Conservation (phyloP, 1,140 invertebrate genomes). For the Coelopa frigida region DNA sequence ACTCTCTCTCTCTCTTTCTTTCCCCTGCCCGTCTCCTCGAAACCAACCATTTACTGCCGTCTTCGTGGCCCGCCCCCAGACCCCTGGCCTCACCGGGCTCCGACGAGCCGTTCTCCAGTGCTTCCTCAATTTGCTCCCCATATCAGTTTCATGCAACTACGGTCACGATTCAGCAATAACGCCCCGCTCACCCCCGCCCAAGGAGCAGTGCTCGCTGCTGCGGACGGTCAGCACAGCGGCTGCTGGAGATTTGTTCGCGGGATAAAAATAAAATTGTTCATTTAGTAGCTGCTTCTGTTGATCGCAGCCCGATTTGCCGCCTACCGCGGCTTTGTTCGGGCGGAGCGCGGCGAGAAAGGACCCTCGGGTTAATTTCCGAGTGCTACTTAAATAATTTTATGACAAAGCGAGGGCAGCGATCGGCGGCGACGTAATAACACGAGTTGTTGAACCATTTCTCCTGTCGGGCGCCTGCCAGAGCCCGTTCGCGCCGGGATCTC, state of each 20-base stretch:
- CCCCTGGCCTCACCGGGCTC: too few species aligned
- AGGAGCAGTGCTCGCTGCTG: not conserved
- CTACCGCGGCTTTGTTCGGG: too few species aligned
- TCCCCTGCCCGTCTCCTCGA: too few species aligned
- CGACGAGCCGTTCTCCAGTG: too few species aligned
- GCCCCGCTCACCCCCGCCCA: slow-evolving; percentile 16
- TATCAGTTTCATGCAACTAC: slow-evolving; percentile 46
- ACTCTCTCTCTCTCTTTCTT: too few species aligned
- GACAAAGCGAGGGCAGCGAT: too few species aligned
- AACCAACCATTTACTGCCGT: too few species aligned
- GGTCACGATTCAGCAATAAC: slow-evolving; percentile 45
- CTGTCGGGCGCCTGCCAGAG: too few species aligned
- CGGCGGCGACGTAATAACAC: too few species aligned
- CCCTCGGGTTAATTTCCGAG: not conserved
- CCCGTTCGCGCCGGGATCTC: too few species aligned
- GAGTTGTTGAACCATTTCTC: too few species aligned
- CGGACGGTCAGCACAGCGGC: slow-evolving; percentile 19
- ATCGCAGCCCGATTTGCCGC: slow-evolving; percentile 4
- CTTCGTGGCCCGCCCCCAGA: too few species aligned
- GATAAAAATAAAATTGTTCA: slow-evolving; percentile 45
- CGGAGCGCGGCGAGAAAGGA: not conserved
- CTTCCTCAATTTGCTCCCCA: slow-evolving; percentile 21
- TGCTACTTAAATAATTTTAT: not conserved
- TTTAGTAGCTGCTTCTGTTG: slow-evolving; percentile 41
- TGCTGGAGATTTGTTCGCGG: slow-evolving; percentile 39